These are phyloP conservation scores for Thereva unica DNA, from an alignment of 2,888 invertebrate species.

Conservation along the genomic window DNA sequence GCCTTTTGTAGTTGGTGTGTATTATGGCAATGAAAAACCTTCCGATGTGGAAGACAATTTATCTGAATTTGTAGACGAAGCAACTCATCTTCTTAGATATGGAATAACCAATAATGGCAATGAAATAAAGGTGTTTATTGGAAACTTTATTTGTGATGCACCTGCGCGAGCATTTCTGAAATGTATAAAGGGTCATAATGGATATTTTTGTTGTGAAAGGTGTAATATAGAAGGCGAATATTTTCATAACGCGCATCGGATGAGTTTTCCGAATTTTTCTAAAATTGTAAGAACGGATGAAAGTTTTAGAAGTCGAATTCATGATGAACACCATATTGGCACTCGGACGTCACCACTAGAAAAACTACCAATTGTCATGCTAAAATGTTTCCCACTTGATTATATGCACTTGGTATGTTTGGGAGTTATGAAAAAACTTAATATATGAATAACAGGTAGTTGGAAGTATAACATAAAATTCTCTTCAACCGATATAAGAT, in stretches of 20 bases:
- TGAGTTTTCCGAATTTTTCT: slow-evolving; percentile 2
- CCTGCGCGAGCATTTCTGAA: slow-evolving; percentile 22
- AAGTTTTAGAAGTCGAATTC: background rate
- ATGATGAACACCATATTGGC: slow-evolving; percentile 19
- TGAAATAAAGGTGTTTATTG: background rate
- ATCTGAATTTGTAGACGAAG: slow-evolving; percentile 8
- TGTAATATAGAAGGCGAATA: slow-evolving; percentile 28
- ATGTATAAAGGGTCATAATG: slow-evolving; percentile 21
- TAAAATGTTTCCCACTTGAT: slow-evolving; percentile 23
- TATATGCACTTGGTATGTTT: slow-evolving; percentile 30
- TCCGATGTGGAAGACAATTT: background rate
- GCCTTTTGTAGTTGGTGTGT: slow-evolving; percentile 23
- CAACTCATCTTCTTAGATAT: background rate
- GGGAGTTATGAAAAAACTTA: slow-evolving; percentile 16
- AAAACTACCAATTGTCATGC: slow-evolving; percentile 25
- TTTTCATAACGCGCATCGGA: background rate
- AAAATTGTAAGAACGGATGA: slow-evolving; percentile 1
- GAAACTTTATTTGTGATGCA: slow-evolving; percentile 26
- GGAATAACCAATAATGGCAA: background rate
- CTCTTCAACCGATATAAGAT: background rate
- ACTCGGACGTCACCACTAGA: slow-evolving; percentile 4
- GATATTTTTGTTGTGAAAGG: slow-evolving; percentile 19
- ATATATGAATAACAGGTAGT: background rate
- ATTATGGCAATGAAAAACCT: slow-evolving; percentile 23
- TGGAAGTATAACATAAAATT: background rate